Percentiles rank a stretch among this genome's conserved stretches.
These are phyloP conservation scores for Bergia puertoricense DNA, from an alignment of 92 coral and sea anemone genomes.

Conservation along the genomic window DNA sequence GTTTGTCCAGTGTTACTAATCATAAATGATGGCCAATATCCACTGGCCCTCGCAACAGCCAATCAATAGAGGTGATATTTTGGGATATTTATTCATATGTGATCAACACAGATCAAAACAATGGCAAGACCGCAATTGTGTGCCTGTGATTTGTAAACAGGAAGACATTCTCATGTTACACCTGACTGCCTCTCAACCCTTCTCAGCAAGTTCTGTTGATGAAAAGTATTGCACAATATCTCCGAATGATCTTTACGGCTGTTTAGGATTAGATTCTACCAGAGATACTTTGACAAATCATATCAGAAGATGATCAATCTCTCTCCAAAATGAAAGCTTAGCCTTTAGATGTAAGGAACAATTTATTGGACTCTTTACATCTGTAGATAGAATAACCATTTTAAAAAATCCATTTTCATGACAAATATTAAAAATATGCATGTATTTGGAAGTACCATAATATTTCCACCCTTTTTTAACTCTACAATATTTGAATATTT, in stretches of 20 bases:
- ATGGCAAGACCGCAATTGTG: background rate
- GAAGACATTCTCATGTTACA: slow-evolving; percentile 35
- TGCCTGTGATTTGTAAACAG: slow-evolving; percentile 42
- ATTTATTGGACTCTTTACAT: background rate
- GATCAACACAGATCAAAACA: background rate
- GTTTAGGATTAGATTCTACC: too few species aligned
- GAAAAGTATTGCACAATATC: background rate
- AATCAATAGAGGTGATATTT: slow-evolving; percentile 18
- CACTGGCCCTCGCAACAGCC: background rate
- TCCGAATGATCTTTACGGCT: background rate
- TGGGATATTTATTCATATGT: background rate
- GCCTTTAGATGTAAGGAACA: too few species aligned
- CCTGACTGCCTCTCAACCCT: background rate
- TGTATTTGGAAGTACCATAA: background rate
- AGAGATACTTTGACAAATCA: background rate
- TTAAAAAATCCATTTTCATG: background rate
- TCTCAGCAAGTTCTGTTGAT: background rate
- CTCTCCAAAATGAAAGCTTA: background rate
- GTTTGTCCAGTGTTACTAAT: background rate
- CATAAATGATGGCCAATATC: slow-evolving; percentile 16
- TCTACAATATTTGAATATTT: background rate
- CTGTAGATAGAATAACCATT: background rate
- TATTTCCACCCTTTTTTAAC: background rate
- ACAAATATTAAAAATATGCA: slow-evolving; percentile 14
- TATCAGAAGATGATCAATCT: background rate